Base-by-base conservation (phyloP, 2,888 invertebrate genomes). In the Drosophila gaucha region DNA sequence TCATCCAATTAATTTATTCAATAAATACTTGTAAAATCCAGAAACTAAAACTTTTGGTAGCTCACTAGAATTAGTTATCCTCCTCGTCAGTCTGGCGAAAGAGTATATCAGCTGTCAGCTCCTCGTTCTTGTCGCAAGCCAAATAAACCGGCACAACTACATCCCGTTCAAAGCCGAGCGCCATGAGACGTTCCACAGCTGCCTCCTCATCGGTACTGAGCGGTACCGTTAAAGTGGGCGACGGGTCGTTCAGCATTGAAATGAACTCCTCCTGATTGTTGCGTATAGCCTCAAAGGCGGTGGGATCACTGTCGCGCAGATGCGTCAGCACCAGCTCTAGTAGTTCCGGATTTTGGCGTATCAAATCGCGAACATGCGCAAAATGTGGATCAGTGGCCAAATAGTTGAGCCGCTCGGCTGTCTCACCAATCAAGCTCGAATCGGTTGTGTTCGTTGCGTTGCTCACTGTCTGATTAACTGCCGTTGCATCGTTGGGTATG, bases 271-370 rank as follows among this genome's bases (percentile, higher is more conserved):
- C 97, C 92, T 97, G 97, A 90, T 97, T 96, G 90, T 96, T 96
- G 56, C 96, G 96, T 86, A 97, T 97, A 68, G 97, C 94, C 90
- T 97, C 96, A 84, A 98, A 93, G 35, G 99, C 93, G 28, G 96
- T 96, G 44, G 99, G 99, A 92, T 99, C 99, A 36, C 96, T 95
- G 91, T 97, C 96, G 26, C 98, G 97, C 90, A 99, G 97, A 92
- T 88, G 98, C 91, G 97, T 96, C 74, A 99, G 92, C 22, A 99
- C 95, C 72, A 96, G 95, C 92, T 97, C 97, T 86, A 99, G 92
- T 78, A 98, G 93, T 82, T 95, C 95, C 8, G 99, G 99, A 91
- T 98, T 97, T 90, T 96, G 96, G 89, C 97, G 97, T 79, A 99
- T 96, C 63, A 96, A 95, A 67, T 94, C 93, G 74, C 98, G 94